Base-by-base conservation (phyloP, 2,888 invertebrate species). In the Lasioglossum lativentre region DNA sequence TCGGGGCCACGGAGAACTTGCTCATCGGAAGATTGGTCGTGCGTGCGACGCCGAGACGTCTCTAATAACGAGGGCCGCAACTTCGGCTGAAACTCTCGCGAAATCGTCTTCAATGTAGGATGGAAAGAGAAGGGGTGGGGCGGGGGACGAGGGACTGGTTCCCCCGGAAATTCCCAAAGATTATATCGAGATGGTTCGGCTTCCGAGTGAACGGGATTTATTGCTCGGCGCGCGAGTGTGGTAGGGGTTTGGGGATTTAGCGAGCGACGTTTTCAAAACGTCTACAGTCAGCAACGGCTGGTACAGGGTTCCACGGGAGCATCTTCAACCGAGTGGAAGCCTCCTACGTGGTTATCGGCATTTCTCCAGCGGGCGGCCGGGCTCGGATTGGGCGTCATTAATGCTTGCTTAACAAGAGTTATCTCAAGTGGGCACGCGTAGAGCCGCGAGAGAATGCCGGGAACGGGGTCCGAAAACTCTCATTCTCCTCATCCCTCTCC, bases 361-460 rank as follows among this genome's bases (percentile, higher is more conserved):
- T 88, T 86, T 78, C 85, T 74, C 82, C 85, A 80, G 85, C 82
- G 86, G 86, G 14, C 79, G 74, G 63, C 74, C 76, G 56, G 75
- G 52, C 63, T 73, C 81, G 86, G 83, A 82, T 52, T 70, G 80
- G 78, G 85, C 73, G 87, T 86, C 85, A 87, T 90, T 88, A 89
- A 80, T 89, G 84, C 80, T 90, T 91, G 92, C 92, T 92, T 92
- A 92, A 88, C 88, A 85, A 89, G 87, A 88, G 91, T 90, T 92
- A 91, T 92, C 92, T 90, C 84, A 84, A 86, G 86, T 83, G 89
- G 86, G 88, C 86, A 91, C 92, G 91, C 91, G 90, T 89, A 90
- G 88, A 90, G 91, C 89, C 91, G 90, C 89, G 82, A 85, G 82
- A 75, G 88, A 88, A 80, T 81, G 56, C 76, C 79, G 66, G 82